Evolutionary conservation across 2,888 invertebrate genomes (phyloP).

Genomic region (Tupiocoris notatus): DNA sequence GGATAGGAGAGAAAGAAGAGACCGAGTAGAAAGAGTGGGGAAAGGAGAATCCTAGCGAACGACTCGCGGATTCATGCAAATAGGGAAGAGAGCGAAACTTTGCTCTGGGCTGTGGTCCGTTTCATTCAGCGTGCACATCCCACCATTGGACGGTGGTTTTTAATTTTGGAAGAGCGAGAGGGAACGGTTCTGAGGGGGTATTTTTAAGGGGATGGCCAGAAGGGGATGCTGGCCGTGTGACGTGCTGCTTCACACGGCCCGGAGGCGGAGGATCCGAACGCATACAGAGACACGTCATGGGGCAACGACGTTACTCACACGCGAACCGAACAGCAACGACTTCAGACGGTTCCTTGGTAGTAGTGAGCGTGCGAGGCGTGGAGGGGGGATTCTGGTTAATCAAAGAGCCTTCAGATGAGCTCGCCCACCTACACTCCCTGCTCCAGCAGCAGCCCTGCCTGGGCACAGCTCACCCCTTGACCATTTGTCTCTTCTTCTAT

Average conservation of each 20-base stretch:
- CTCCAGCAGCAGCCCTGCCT: not conserved
- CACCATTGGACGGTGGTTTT: conserved; percentile 17
- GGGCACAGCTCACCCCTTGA: not conserved
- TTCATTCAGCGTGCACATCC: conserved; percentile 15
- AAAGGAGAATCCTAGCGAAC: not conserved
- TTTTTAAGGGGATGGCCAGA: not conserved
- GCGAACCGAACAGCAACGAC: not conserved
- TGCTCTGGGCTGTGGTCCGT: not conserved
- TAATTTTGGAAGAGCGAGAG: conserved; percentile 7
- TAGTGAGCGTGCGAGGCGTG: not conserved
- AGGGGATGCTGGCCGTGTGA: not conserved
- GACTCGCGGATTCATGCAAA: not conserved
- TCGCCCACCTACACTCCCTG: not conserved
- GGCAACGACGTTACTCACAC: not conserved
- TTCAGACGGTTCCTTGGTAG: not conserved
- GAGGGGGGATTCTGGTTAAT: conserved; percentile 23
- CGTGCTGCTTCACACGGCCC: not conserved
- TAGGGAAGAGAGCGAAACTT: not conserved
- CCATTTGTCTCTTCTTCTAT: conserved; percentile 1
- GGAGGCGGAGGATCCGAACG: not conserved
- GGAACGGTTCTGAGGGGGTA: not conserved
- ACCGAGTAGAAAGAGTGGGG: not conserved
- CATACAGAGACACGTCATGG: not conserved
- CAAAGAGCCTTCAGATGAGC: conserved; percentile 44
- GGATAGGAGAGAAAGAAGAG: conserved; percentile 1